A percentile compares a stretch with the other conserved stretches of the same genome.
These are phyloP conservation scores for Indicator indicator DNA, from an alignment of 2,113 vertebrate genomes.

Conservation along the genomic window DNA sequence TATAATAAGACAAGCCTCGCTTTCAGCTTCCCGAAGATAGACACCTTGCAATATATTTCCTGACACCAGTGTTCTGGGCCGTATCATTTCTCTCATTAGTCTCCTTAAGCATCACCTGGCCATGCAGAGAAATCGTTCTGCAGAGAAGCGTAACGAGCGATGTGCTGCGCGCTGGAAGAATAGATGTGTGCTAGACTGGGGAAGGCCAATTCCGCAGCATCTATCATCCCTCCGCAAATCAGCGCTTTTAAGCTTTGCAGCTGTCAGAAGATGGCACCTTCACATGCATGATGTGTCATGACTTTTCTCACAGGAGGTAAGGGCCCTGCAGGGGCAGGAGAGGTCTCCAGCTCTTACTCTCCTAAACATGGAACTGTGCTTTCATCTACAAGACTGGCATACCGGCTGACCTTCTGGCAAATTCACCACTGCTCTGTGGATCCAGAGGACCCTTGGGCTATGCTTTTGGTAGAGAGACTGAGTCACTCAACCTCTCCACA, in stretches of 20 bases:
- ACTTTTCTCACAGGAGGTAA: background rate
- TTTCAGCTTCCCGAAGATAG: slow-evolving; percentile 39
- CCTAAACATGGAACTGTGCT: background rate
- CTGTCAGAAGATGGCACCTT: background rate
- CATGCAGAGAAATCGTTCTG: slow-evolving; percentile 17
- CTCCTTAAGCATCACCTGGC: slow-evolving; percentile 54
- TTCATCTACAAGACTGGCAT: background rate
- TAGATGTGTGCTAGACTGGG: background rate
- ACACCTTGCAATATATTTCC: slow-evolving; percentile 58
- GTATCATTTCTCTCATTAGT: slow-evolving; percentile 59
- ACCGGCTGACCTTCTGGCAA: background rate
- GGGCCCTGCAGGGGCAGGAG: background rate
- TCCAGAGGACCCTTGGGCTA: background rate
- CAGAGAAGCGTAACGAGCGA: background rate
- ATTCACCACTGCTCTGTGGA: background rate
- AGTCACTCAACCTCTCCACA: background rate
- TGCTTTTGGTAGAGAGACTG: background rate
- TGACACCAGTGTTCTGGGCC: slow-evolving; percentile 58
- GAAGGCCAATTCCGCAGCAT: background rate
- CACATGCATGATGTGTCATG: accelerated
- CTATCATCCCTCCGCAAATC: background rate
- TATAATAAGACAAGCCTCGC: slow-evolving; percentile 2
- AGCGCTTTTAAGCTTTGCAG: background rate
- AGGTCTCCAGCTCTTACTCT: background rate
- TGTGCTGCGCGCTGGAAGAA: background rate